Percentiles rank a stretch among this genome's conserved stretches.
phyloP scores from a whole-genome alignment of 2,888 invertebrate genomes.

The Drosophila cognata region DNA sequence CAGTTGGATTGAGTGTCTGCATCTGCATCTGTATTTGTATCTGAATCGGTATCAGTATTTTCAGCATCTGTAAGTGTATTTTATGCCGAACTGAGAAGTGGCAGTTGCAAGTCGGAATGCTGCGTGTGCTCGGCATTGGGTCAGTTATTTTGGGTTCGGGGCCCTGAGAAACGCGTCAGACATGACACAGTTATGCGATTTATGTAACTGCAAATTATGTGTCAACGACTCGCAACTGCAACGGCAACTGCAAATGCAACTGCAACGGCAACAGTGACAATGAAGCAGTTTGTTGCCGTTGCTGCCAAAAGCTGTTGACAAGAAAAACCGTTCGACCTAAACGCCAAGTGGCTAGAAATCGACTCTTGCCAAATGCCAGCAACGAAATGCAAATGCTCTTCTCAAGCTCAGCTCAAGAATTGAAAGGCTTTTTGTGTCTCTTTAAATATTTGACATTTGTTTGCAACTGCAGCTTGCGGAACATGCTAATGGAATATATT shows the following conservation, averaged over 20 bases:
- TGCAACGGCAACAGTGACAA: constrained; percentile 69
- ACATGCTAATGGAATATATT: not conserved
- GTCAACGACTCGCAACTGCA: constrained; percentile 47
- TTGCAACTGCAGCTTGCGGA: not conserved
- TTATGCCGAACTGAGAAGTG: not conserved
- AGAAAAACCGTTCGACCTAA: constrained; percentile 44
- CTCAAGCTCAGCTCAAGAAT: not conserved
- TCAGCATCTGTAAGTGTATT: constrained; percentile 1
- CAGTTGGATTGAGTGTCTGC: constrained; percentile 20
- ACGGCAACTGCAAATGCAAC: not conserved
- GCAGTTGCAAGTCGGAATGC: constrained; percentile 25
- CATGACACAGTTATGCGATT: constrained; percentile 81
- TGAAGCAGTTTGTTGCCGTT: constrained; percentile 59
- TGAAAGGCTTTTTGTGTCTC: not conserved
- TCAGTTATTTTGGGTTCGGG: constrained; percentile 37
- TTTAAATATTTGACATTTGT: not conserved
- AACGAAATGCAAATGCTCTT: constrained; percentile 43
- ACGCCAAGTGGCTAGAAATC: constrained; percentile 26
- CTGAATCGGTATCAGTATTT: constrained; percentile 7
- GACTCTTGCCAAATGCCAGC: constrained; percentile 9
- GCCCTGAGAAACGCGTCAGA: constrained; percentile 39
- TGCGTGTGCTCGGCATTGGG: constrained; percentile 59
- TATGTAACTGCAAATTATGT: constrained; percentile 78
- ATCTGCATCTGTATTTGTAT: constrained; percentile 8
- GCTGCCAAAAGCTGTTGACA: constrained; percentile 52